Base-by-base conservation (phyloP, 2,113 vertebrate genomes). In the Halichoeres trimaculatus region DNA sequence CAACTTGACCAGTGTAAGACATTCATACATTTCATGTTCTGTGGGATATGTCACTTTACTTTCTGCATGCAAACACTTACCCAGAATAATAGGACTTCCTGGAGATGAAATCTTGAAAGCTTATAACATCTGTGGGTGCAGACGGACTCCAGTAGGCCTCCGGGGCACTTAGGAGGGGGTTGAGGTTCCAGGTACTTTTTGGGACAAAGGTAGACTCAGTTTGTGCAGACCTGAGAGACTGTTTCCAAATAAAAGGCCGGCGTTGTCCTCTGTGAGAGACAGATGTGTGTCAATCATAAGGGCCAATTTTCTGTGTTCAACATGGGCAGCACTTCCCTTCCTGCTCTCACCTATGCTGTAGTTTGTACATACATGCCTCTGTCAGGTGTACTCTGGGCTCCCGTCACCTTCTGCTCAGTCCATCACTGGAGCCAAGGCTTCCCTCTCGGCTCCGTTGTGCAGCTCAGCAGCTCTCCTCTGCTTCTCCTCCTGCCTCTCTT, bases 211-310 rank as follows among this genome's bases (percentile, higher is more conserved):
- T 72, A 84, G 79, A 85, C 65, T 83, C 85, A 88, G 89, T 83
- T 86, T 80, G 78, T 83, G 81, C 75, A 77, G 63, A 89, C 88
- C 87, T 91, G 85, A 91, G 85, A 89, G 62, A 63, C 9, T 52
- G 53, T 65, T 73, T 85, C 79, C 81, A 78, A 52, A 62, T 53
- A 30, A 72, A 81, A 75, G 73, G 74, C 79, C 55, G 41, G 78
- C 22, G 64, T 47, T 57, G 74, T 80, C 64, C 57, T 82, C 80
- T 82, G 13, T 63, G 45, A 73, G 14, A 76, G 65, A 60, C 10
- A n/a, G 74, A 47, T 72, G 66, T 70, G 8, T 60, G 41, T 76
- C n/a, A 70, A 35, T 55, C 83, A 80, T 81, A 9, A 34, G 79
- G 56, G 70, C 70, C 67, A 72, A 68, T 58, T 48, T n/a, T 65